Evolutionary conservation across 2,797 vertebrate genomes (phyloP), one percentile per base, ranked within the genome.

Genomic region (Danio aesculapii): DNA sequence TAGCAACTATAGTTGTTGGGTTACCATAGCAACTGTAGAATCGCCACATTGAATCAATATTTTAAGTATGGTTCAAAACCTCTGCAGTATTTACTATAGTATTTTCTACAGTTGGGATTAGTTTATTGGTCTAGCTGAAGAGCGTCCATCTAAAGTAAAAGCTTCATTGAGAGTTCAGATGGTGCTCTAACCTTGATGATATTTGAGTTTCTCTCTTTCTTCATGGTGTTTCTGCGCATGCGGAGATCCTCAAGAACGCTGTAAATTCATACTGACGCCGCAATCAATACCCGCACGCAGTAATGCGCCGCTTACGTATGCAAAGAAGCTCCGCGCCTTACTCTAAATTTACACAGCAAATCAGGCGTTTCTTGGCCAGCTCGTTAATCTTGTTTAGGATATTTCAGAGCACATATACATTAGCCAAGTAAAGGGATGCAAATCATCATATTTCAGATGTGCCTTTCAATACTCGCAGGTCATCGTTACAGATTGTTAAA

Each of bases 401-500:
- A 67, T 74, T 73, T 74, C 3, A 67, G 39, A 68, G 75, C 81
- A 69, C 52, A 75, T 67, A 61, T 79, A 76, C 68, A 81, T 75
- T 64, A 80, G 83, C 41, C 47, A 67, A 12, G 68, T 69, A 66
- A 77, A 67, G 77, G 46, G 68, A 21, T 49, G 75, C 61, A 85
- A 79, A 84, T 73, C 70, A 77, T 73, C 79, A 70, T 78, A 63
- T 86, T 86, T 88, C 66, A 85, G 71, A 77, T 75, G 70, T 69
- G 66, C 81, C 72, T 81, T 83, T 83, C 75, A 80, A 64, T 82
- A 64, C 62, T 80, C 81, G 55, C 72, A 69, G 83, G 59, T 84
- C 76, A 86, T 83, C 57, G 46, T 85, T 85, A 83, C 61, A 79
- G 78, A 84, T 52, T 81, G 71, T 76, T 83, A 74, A 80, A 61